Conservation (phyloP, 2,113 vertebrate genomes). For the zebrafish (Danio rerio) region DNA sequence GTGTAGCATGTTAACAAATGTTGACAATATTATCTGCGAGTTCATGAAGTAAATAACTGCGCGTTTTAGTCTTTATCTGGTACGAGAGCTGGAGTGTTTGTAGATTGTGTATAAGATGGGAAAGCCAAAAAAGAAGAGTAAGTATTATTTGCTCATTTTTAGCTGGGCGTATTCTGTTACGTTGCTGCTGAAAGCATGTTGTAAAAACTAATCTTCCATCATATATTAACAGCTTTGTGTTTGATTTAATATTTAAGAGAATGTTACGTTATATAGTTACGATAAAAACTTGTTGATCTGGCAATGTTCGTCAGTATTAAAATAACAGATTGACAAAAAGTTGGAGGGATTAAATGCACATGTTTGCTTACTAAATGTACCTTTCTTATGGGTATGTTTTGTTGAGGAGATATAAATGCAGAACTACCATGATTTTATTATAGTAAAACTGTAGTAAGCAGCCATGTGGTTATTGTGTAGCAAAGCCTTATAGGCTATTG, state of each 20-base stretch:
- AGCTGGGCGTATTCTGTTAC: neutral
- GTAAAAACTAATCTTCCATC: neutral
- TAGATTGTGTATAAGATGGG: conserved; percentile 66
- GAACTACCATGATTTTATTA: neutral
- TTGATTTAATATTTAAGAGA: neutral
- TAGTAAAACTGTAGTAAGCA: no score
- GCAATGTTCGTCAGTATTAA: neutral
- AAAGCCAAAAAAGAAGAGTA: conserved; percentile 79
- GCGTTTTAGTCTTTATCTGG: neutral
- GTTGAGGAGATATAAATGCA: neutral
- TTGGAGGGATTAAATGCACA: neutral
- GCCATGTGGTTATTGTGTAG: no score
- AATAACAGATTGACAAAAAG: neutral
- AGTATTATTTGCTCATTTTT: conserved; percentile 51
- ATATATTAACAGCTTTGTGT: neutral
- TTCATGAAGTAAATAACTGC: neutral
- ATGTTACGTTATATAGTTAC: neutral
- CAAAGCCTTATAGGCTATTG: no score
- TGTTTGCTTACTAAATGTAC: neutral
- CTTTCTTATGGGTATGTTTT: neutral
- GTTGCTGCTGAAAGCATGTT: neutral
- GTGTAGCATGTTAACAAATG: conserved; percentile 6
- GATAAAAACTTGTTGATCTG: neutral
- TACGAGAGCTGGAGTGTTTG: neutral
- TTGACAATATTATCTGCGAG: conserved; percentile 2